Conservation (phyloP, 1,140 invertebrate genomes). For the Eubasilissa regina region DNA sequence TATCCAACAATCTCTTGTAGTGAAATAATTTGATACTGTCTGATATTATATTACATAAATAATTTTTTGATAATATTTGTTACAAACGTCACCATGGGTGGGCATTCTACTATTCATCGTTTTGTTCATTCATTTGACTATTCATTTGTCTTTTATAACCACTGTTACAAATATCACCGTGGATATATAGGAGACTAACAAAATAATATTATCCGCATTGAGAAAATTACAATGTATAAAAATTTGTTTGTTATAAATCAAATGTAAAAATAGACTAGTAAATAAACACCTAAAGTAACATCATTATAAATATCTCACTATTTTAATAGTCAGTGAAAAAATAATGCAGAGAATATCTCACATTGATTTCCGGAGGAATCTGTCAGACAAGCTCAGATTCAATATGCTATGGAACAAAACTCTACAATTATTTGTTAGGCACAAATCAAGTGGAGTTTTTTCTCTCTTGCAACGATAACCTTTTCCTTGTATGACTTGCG, state of each 20-base stretch:
- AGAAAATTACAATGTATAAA: slow-evolving; percentile 2
- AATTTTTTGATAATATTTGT: too few relatives aligned
- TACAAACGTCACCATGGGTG: too few relatives aligned
- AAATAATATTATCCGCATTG: background rate
- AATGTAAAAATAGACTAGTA: slow-evolving; percentile 31
- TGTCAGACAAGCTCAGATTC: background rate
- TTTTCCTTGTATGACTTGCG: slow-evolving; percentile 67
- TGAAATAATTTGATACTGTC: too few relatives aligned
- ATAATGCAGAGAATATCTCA: slow-evolving; percentile 16
- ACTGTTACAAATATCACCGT: too few relatives aligned
- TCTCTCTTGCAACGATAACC: slow-evolving; percentile 69
- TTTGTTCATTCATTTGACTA: too few relatives aligned
- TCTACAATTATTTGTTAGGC: background rate
- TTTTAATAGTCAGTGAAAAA: slow-evolving; percentile 17
- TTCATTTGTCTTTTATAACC: too few relatives aligned
- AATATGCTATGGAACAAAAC: too few relatives aligned
- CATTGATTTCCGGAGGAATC: slow-evolving; percentile 22
- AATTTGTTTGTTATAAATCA: slow-evolving; percentile 19
- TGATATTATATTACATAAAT: too few relatives aligned
- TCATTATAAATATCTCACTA: slow-evolving; percentile 32
- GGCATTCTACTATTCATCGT: too few relatives aligned
- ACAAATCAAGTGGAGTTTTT: slow-evolving; percentile 69
- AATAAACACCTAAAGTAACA: slow-evolving; percentile 25
- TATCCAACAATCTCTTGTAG: too few relatives aligned
- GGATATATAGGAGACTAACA: too few relatives aligned